These are phyloP conservation scores for Clarias platycephalus DNA, from an alignment of 2,797 vertebrate genomes.

Conservation along the genomic window DNA sequence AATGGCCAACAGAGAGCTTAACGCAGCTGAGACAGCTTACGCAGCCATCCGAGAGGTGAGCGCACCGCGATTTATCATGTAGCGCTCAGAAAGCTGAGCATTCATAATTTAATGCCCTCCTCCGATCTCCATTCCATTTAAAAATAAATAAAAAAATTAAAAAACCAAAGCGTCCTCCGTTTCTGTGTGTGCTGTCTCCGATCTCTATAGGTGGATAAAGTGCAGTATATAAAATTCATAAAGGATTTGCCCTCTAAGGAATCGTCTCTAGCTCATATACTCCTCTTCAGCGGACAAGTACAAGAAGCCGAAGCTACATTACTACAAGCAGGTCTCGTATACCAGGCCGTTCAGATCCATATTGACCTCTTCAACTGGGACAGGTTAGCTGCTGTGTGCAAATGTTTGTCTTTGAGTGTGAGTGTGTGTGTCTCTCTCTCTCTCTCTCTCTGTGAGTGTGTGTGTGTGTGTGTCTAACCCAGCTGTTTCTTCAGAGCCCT, in stretches of 20 bases:
- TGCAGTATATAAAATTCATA: slow-evolving; percentile 91
- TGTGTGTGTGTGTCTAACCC: slow-evolving; percentile 18
- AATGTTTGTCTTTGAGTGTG: background rate
- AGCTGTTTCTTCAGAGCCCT: slow-evolving; percentile 81
- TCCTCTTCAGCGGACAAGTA: slow-evolving; percentile 88
- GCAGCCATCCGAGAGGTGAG: slow-evolving; percentile 90
- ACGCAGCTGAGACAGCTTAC: slow-evolving; percentile 90
- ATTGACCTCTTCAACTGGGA: slow-evolving; percentile 95
- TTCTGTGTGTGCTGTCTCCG: background rate
- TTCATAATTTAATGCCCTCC: background rate
- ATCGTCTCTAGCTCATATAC: slow-evolving; percentile 86
- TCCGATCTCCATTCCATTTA: background rate
- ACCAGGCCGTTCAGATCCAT: slow-evolving; percentile 91
- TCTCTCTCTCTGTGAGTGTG: slow-evolving; percentile 10
- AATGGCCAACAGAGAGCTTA: slow-evolving; percentile 85
- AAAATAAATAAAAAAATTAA: background rate
- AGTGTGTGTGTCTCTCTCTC: slow-evolving; percentile 21
- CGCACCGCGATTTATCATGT: background rate
- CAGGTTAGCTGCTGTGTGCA: slow-evolving; percentile 74
- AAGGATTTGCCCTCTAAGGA: slow-evolving; percentile 92
- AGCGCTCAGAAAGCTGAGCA: background rate
- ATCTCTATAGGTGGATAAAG: slow-evolving; percentile 82
- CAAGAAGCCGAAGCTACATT: slow-evolving; percentile 90
- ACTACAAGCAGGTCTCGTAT: slow-evolving; percentile 87
- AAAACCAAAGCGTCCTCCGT: background rate